A percentile compares a stretch with the other conserved stretches of the same genome.
Conservation (phyloP, 2,888 invertebrate species). For the Labia minor region DNA sequence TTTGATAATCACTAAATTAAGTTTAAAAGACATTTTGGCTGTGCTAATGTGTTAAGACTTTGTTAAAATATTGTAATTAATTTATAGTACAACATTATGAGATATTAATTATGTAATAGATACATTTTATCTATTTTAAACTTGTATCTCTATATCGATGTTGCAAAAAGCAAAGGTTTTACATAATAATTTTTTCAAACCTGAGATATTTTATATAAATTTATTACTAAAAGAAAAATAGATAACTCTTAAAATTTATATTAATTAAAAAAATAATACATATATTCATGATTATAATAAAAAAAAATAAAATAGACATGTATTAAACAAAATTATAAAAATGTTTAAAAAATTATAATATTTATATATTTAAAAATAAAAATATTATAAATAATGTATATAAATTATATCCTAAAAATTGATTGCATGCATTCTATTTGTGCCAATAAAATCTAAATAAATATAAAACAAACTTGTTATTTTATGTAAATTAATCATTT, state of each 20-base stretch:
- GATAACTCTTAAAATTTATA: background rate
- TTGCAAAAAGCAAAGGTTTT: background rate
- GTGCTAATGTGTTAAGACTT: background rate
- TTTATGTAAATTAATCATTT: background rate
- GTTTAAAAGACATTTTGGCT: constrained; percentile 8
- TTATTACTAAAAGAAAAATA: background rate
- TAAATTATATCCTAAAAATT: too few species aligned
- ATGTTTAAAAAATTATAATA: background rate
- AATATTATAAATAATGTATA: background rate
- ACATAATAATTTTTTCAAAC: background rate
- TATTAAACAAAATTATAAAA: too few species aligned
- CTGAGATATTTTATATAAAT: background rate
- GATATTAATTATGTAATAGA: background rate
- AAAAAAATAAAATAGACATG: background rate
- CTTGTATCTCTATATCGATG: background rate
- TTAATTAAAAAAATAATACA: background rate
- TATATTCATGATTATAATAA: background rate
- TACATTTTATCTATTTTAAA: background rate
- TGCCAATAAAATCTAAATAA: background rate
- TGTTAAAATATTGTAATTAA: background rate
- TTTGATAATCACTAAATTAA: background rate
- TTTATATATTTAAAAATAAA: background rate
- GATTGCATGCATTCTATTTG: background rate
- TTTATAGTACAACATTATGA: background rate
- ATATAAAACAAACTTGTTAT: background rate